phyloP scores from a whole-genome alignment of 2,888 invertebrate species.

The Tigriopus californicus region DNA sequence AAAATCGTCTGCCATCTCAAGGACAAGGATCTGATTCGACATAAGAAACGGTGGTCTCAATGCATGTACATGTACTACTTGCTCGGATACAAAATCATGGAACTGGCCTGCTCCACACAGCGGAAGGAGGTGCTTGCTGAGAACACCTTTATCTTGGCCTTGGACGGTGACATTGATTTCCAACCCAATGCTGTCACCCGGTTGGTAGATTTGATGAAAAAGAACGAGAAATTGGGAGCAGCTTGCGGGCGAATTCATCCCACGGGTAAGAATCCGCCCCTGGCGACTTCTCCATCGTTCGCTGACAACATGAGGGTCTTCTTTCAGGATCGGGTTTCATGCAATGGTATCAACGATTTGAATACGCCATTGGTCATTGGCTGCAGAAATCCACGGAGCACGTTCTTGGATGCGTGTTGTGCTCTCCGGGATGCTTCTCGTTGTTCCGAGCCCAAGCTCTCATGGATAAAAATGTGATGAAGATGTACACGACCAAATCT shows the following conservation, averaged over 20 bases:
- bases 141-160: slow-evolving; percentile 60
- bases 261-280: slow-evolving; percentile 31
- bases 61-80: slow-evolving; percentile 88
- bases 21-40: slow-evolving; percentile 66
- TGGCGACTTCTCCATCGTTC: too few species aligned
- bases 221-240: slow-evolving; percentile 52
- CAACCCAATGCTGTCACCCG: slow-evolving; percentile 56
- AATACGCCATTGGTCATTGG: slow-evolving; percentile 83
- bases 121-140: slow-evolving; percentile 48
- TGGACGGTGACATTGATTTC: slow-evolving; percentile 79
- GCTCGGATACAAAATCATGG: slow-evolving; percentile 57
- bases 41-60: slow-evolving; percentile 84
- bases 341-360: slow-evolving; percentile 73
- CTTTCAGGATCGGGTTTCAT: slow-evolving; percentile 47
- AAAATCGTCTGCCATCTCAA: slow-evolving; percentile 69
- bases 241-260: slow-evolving; percentile 81
- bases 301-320: too few species aligned
- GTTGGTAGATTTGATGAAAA: slow-evolving; percentile 68
- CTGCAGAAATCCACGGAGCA: slow-evolving; percentile 79
- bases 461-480: slow-evolving; percentile 78
- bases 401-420: slow-evolving; percentile 69
- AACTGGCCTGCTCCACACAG: slow-evolving; percentile 38
- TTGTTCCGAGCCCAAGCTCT: slow-evolving; percentile 68
- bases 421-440: slow-evolving; percentile 80
- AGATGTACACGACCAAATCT: slow-evolving; percentile 59